phyloP scores from a whole-genome alignment of 2,113 vertebrate genomes.

The Clarias macrocephalus region DNA sequence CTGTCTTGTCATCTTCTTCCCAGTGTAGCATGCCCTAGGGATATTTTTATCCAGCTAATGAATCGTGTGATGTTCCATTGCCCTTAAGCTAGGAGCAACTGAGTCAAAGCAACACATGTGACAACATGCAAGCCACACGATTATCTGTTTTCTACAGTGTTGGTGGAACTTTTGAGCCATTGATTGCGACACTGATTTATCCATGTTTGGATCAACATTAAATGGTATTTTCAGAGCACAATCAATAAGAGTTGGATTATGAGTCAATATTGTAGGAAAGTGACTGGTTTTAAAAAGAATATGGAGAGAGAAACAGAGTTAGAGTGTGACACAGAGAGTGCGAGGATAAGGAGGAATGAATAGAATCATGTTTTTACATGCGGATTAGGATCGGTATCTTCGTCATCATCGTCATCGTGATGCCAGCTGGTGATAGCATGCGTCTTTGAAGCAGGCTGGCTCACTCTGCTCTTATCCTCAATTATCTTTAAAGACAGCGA shows the following conservation, averaged over 20 bases:
- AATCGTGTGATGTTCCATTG: conserved; percentile 47
- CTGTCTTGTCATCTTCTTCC: conserved; percentile 34
- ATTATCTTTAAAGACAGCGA: conserved; percentile 68
- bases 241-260: not conserved
- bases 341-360: conserved; percentile 50
- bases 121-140: conserved; percentile 39
- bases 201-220: not conserved
- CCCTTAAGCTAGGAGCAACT: conserved; percentile 50
- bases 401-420: conserved; percentile 62
- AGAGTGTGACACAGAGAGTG: conserved; percentile 16
- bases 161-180: not conserved
- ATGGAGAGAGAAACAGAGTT: not conserved
- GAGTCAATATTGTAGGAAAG: not conserved
- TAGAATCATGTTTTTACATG: conserved; percentile 67
- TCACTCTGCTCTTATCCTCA: conserved; percentile 68
- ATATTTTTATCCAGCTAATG: conserved; percentile 53
- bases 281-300: conserved; percentile 16
- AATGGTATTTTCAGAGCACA: not conserved
- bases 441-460: conserved; percentile 65
- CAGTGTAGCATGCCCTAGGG: conserved; percentile 39
- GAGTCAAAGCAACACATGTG: conserved; percentile 44
- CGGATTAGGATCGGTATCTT: conserved; percentile 71
- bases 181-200: conserved; percentile 1
- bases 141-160: not conserved
- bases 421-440: conserved; percentile 59